phyloP scores from a whole-genome alignment of 64 coral and sea anemone genomes.

The Actinia tenebrosa region DNA sequence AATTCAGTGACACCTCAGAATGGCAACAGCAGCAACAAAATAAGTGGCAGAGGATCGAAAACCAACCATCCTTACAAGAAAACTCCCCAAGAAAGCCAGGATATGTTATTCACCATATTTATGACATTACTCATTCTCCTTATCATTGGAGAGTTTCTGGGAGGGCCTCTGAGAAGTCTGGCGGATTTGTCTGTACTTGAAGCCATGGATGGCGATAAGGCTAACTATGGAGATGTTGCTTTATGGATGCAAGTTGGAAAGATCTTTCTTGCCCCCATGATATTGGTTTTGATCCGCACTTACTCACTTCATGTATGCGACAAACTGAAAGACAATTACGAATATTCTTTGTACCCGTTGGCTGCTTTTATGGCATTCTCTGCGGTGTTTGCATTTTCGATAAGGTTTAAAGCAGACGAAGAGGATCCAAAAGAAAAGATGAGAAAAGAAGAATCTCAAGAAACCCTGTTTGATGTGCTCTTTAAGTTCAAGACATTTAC shows the following conservation, averaged over 20 bases:
- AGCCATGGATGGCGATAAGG: slow-evolving; percentile 9
- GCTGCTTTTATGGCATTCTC: slow-evolving; percentile 7
- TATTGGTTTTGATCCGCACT: not conserved
- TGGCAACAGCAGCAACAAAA: not conserved
- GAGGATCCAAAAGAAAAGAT: not conserved
- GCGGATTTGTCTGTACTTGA: slow-evolving; percentile 9
- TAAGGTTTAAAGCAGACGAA: slow-evolving; percentile 2
- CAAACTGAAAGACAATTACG: slow-evolving; percentile 14
- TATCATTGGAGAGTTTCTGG: slow-evolving; percentile 28
- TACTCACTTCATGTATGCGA: slow-evolving; percentile 10
- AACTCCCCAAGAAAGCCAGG: slow-evolving; percentile 20
- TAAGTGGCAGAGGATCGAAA: not conserved
- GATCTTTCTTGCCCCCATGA: not conserved
- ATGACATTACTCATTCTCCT: slow-evolving; percentile 10
- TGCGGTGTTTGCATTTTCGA: not conserved
- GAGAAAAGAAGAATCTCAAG: not conserved
- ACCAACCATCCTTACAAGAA: not conserved
- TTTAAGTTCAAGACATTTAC: slow-evolving; percentile 31
- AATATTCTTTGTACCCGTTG: slow-evolving; percentile 14
- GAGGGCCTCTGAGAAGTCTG: slow-evolving; percentile 4
- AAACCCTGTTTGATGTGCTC: slow-evolving; percentile 1
- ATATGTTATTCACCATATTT: slow-evolving; percentile 10
- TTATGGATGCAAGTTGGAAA: slow-evolving; percentile 23
- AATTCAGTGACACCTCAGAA: not conserved
- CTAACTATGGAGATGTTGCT: slow-evolving; percentile 19